Base-by-base conservation (phyloP, 2,113 vertebrate genomes). In the Ptychochromis oligacanthus region DNA sequence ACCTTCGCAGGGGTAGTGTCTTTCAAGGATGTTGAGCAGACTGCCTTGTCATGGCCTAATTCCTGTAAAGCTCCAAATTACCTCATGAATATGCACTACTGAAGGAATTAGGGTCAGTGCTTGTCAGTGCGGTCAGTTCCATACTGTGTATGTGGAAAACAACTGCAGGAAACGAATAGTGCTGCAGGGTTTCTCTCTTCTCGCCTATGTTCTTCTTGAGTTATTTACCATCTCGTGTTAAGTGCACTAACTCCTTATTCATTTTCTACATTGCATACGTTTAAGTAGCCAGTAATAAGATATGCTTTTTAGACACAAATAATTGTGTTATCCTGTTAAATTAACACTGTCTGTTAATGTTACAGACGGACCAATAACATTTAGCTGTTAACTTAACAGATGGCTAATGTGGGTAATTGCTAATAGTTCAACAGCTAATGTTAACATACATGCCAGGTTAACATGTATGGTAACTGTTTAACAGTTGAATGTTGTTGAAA, bases 21-120 rank as follows among this genome's bases (percentile, higher is more conserved):
- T 80, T 40, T 58, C 54, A 38, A 36, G 58, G 87, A 92, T 83
- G 62, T 86, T 75, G 76, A 86, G 82, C 81, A 90, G 86, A 88
- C 86, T 82, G 90, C 76, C 22, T 84, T 77, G 88, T 79, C 57
- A 90, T 55, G 82, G 82, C 86, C 90, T 89, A 86, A 91, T 91
- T 93, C 84, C 83, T 52, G 34, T 58, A 81, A 80, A 59, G 79
- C 75, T 89, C 58, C 38, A 78, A 91, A 82, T 91, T 91, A 91
- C 67, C 62, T 75, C 46, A 82, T 93, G 90, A 91, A 90, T 90
- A 90, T 88, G 83, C 87, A 83, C 75, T 26, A 36, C 74, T 80
- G 61, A 22, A 78, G 77, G 81, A 91, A 87, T 90, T 88, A 88
- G 60, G 91, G 92, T 90, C 88, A 89, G 57, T 77, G 62, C 75